Conservation (phyloP, 1,140 invertebrate species). For the Hirudo medicinalis region DNA sequence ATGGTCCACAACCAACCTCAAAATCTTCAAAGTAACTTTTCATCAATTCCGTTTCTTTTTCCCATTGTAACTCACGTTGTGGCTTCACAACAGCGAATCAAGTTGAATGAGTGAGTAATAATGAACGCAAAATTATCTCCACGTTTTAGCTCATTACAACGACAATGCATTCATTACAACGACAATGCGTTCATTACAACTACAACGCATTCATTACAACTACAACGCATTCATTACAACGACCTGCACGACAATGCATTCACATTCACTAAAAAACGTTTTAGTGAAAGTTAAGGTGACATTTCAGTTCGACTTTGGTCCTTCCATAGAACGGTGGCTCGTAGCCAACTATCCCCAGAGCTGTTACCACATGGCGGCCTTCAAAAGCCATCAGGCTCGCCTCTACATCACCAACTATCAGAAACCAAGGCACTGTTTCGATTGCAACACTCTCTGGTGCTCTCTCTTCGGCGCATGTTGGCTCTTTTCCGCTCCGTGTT, state of each 20-base stretch:
- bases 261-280: neutral
- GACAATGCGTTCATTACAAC: neutral
- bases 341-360: conserved; percentile 17
- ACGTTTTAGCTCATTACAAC: neutral
- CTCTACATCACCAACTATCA: conserved; percentile 23
- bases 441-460: conserved; percentile 23
- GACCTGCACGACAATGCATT: neutral
- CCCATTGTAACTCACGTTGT: no score
- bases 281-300: no score
- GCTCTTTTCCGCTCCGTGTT: conserved; percentile 22
- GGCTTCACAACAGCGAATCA: neutral
- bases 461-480: conserved; percentile 20
- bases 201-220: no score
- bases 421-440: conserved; percentile 23
- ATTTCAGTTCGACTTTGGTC: conserved; percentile 23
- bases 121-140: neutral
- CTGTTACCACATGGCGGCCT: conserved; percentile 16
- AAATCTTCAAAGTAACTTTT: no score
- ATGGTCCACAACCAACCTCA: no score
- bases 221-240: no score
- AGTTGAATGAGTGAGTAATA: neutral
- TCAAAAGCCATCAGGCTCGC: conserved; percentile 22
- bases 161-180: neutral
- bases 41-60: no score
- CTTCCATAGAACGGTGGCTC: conserved; percentile 22